These are phyloP conservation scores for Gymnoscopelus braueri DNA, from an alignment of 2,797 vertebrate genomes.

Conservation along the genomic window DNA sequence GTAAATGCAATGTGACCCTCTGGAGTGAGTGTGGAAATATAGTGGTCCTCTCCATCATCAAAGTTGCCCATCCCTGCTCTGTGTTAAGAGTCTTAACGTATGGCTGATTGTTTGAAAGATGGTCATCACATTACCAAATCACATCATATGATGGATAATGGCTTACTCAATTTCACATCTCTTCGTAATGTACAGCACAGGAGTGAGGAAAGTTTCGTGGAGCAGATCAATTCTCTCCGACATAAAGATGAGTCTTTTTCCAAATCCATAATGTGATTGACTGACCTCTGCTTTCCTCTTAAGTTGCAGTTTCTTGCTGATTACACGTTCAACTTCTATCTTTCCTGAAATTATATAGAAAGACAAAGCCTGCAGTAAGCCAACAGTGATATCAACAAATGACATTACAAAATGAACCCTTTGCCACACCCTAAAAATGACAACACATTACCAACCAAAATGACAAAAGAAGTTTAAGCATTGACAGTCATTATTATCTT, in stretches of 20 bases:
- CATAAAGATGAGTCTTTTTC: not conserved
- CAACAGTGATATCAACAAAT: not conserved
- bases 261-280: not conserved
- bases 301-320: constrained; percentile 78
- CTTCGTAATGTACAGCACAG: not conserved
- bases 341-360: constrained; percentile 69
- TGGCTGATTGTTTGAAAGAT: not conserved
- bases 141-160: not conserved
- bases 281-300: constrained; percentile 81
- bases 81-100: too few species aligned
- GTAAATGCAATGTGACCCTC: too few species aligned
- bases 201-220: not conserved
- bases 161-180: not conserved
- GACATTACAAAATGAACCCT: not conserved
- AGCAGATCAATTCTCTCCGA: not conserved
- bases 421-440: constrained; percentile 3
- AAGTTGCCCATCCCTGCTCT: too few species aligned
- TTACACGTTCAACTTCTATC: constrained; percentile 75
- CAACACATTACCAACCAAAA: not conserved
- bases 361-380: constrained; percentile 1
- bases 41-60: too few species aligned
- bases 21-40: too few species aligned
- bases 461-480: too few species aligned
- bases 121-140: not conserved
- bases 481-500: too few species aligned